Base-by-base conservation (phyloP, 1,140 invertebrate species). In the Wasmannia auropunctata region DNA sequence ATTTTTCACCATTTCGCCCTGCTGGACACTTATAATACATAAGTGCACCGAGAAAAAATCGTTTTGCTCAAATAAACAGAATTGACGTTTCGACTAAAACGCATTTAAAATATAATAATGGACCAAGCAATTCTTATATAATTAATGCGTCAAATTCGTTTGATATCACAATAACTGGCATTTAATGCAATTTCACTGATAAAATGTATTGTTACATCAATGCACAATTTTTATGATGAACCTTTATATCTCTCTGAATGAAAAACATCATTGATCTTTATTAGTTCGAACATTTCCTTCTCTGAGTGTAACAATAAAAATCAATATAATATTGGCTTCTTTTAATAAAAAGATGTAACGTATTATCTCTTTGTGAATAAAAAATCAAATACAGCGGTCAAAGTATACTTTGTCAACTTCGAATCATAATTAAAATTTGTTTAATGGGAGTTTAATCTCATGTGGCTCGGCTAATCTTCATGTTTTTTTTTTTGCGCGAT, bases 1-100 rank as follows among this genome's bases (percentile, higher is more conserved):
- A 25, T 81, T 81, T 70, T 81, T 81, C 79, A 72, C 25, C 25
- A 34, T 70, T 56, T 22, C 19, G 49, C 7, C 58, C 22, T 31
- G 19, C 10, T 40, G 77, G 16, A 56, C 63, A 40, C 34, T 7
- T 31, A 0, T 79, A 63, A 19, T 22, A 19, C 14, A 22, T 28
- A 28, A 69, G 14, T 28, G 31, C 31, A 28, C 22, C 2, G 7
- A 31, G 10, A 65, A 31, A 46, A 51, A 51, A 56, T 40, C 16
- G n/a, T 3, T 43, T 43, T 40, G 22, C 19, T 31, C 37, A 31
- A 28, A 79, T 51, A 10, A 14, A 46, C 19, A 25, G 25, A 25
- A 54, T 16, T 56, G 25, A 25, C 6, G 14, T 28, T 79, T 65
- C 11, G 28, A 79, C 1, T 11, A 62, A 60, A 31, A 46, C 16